Percentiles rank a stretch among this genome's conserved stretches.
phyloP scores from a whole-genome alignment of 2,888 invertebrate species.

The Synanthedon tipuliformis region DNA sequence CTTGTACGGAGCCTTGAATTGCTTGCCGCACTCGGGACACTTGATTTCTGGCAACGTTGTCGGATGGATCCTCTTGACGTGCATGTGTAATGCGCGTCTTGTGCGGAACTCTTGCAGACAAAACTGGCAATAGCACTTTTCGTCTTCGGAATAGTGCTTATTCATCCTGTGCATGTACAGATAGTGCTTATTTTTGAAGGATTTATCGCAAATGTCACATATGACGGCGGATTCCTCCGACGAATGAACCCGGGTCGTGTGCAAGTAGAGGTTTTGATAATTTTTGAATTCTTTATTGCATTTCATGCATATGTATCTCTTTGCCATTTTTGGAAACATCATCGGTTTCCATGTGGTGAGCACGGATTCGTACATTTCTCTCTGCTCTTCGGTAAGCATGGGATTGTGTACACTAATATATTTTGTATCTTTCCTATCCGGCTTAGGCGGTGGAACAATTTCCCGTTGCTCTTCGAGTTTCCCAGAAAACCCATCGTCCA shows the following conservation, averaged over 20 bases:
- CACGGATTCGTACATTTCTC: constrained; percentile 11
- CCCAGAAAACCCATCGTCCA: too few relatives aligned
- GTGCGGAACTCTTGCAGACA: constrained; percentile 58
- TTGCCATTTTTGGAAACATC: constrained; percentile 39
- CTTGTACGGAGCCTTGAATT: constrained; percentile 54
- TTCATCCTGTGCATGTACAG: constrained; percentile 64
- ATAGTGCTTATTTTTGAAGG: constrained; percentile 60
- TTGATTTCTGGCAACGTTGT: constrained; percentile 52
- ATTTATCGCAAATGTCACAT: constrained; percentile 54
- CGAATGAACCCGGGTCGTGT: constrained; percentile 55
- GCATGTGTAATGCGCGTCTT: constrained; percentile 49
- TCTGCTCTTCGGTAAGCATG: constrained; percentile 9
- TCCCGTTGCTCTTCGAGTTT: neutral
- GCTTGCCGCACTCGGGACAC: constrained; percentile 49
- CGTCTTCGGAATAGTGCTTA: constrained; percentile 56
- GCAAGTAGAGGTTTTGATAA: constrained; percentile 54
- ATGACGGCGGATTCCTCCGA: constrained; percentile 51
- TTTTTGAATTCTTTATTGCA: constrained; percentile 61
- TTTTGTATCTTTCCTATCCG: constrained; percentile 4
- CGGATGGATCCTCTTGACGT: constrained; percentile 49
- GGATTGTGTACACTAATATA: constrained; percentile 9
- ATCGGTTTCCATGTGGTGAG: constrained; percentile 9
- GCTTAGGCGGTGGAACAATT: neutral
- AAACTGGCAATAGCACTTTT: constrained; percentile 55
- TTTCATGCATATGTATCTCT: constrained; percentile 49